phyloP scores from a whole-genome alignment of 2,888 invertebrate genomes.

The Anarsia innoxiella region DNA sequence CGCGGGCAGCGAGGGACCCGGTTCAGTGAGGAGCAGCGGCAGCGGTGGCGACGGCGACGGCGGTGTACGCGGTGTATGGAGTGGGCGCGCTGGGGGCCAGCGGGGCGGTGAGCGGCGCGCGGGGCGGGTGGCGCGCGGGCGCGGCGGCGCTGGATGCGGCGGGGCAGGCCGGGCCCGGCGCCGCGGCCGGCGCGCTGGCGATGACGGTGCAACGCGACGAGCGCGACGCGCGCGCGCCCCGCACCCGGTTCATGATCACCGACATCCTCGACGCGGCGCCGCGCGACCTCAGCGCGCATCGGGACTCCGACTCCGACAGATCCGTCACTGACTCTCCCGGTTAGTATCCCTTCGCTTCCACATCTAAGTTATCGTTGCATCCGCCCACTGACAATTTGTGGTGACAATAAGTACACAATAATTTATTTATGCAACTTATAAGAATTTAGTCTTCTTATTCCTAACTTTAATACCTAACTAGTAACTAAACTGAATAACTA shows the following conservation, averaged over 20 bases:
- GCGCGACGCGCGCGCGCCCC: constrained; percentile 82
- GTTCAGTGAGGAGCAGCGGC: constrained; percentile 51
- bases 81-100: constrained; percentile 48
- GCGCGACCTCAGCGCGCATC: constrained; percentile 73
- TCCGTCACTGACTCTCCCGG: constrained; percentile 76
- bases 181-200: constrained; percentile 71
- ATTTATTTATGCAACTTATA: too few species aligned
- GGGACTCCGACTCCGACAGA: constrained; percentile 73
- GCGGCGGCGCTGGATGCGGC: constrained; percentile 45
- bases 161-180: constrained; percentile 47
- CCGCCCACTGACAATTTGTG: too few species aligned
- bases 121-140: constrained; percentile 46
- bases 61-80: constrained; percentile 27
- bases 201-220: constrained; percentile 79
- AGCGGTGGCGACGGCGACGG: too few species aligned
- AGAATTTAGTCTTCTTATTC: too few species aligned
- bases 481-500: too few species aligned
- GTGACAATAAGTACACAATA: too few species aligned
- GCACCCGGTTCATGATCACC: constrained; percentile 92
- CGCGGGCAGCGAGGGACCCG: constrained; percentile 18
- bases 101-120: constrained; percentile 39
- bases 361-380: too few species aligned
- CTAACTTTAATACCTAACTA: too few species aligned
- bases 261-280: constrained; percentile 83
- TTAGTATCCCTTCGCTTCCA: constrained; percentile 20